phyloP scores from a whole-genome alignment of 1,140 invertebrate genomes.

The Procambarus virginalis region DNA sequence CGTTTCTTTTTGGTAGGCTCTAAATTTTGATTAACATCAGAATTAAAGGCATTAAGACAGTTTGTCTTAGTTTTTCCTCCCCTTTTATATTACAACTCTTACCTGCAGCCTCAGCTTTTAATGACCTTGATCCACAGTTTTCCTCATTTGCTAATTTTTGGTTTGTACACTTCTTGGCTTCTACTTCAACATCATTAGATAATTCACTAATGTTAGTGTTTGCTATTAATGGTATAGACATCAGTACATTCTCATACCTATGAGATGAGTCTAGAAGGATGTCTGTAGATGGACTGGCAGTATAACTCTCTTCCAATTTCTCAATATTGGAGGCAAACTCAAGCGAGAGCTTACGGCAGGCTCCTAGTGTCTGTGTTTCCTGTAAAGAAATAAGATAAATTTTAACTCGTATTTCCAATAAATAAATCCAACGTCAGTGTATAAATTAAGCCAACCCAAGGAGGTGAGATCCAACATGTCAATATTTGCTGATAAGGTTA shows the following conservation, averaged over 20 bases:
- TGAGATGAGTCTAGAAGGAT: not conserved
- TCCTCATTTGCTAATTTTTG: not conserved
- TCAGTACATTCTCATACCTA: not conserved
- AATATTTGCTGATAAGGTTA: no score
- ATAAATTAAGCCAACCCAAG: no score
- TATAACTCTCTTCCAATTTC: not conserved
- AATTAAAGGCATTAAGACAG: not conserved
- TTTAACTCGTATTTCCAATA: no score
- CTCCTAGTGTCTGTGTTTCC: not conserved
- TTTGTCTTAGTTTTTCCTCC: not conserved
- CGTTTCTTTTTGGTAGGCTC: not conserved
- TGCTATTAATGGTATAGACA: not conserved
- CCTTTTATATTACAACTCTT: not conserved
- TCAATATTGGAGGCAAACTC: not conserved
- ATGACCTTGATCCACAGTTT: not conserved
- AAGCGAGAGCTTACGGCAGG: not conserved
- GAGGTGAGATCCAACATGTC: no score
- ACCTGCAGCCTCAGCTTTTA: not conserved
- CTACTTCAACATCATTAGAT: not conserved
- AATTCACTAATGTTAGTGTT: not conserved
- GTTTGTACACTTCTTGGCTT: not conserved
- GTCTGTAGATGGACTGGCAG: not conserved
- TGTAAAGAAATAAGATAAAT: not conserved
- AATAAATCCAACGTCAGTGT: no score
- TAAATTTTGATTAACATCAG: not conserved